Evolutionary conservation across 2,113 vertebrate species (phyloP), one percentile per base, ranked within the genome.

Genomic region (Nycticorax nycticorax): DNA sequence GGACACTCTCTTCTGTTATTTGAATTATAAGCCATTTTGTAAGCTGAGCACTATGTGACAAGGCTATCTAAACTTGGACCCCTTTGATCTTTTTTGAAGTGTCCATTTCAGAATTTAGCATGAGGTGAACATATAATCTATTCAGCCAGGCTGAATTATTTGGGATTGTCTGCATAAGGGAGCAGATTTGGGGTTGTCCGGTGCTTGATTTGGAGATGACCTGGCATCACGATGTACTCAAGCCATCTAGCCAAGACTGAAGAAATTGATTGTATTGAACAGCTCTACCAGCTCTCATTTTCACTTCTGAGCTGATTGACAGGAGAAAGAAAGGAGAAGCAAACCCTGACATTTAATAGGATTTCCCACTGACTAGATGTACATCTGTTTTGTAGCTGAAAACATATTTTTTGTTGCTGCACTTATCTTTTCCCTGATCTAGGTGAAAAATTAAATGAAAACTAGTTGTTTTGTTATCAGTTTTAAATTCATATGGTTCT

Each of bases 71-170:
- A 26, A 45, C 26, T 73, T 32, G 9, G 8, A 78, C 6, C 7
- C 10, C 4, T 87, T 48, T 47, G 22, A 17, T 67, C 8, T 81
- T 67, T 83, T 48, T 32, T 79, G 52, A 75, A 50, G 41, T 28
- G 9, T 43, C 30, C 21, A 19, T 77, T 93, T 66, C 66, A 88
- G 69, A 92, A 19, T 2, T 57, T 35, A 74, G 23, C 1, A 1
- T 3, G 1, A 21, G 19, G 3, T 74, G 24, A 88, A 50, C 12
- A 20, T 19, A 3, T 2, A 57, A 5, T 21, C 39, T 67, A 0
- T 78, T 92, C 21, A 32, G 12, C 8, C 19, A 78, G 32, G 23
- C 14, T 81, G 23, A 80, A 39, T 37, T 73, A 66, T 43, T 33
- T 77, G 50, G 53, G 14, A 27, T 77, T 57, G 2, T 62, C 60